Evolutionary conservation across 2,888 invertebrate species (phyloP), one percentile per base, ranked within the genome.

Genomic region (Ceramica pisi): DNA sequence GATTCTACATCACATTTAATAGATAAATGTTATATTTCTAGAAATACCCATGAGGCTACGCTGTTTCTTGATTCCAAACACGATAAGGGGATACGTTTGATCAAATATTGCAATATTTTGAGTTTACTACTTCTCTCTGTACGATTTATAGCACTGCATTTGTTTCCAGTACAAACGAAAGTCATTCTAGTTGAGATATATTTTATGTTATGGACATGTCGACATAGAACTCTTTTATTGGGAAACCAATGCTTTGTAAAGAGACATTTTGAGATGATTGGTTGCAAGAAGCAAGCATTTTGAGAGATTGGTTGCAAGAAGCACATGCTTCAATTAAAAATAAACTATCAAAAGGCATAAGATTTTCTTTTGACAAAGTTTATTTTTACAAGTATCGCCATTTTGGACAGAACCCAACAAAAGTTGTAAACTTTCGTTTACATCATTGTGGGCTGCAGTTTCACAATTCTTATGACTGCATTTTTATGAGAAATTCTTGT

Each of bases 351-450:
- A 41, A 41, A 14, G 7, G 26, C 21, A 57, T 57, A 48, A 71
- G 19, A 41, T 31, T 19, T 48, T 73, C 74, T 55, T 67, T 31
- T n/a, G 64, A 63, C 26, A 21, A 46, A 71, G 53, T 63, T 71
- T 21, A 12, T n/a, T 35, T 41, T 44, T 19, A 46, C 26, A 78
- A 67, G 50, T 64, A 48, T 21, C 55, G 19, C 38, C 31, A 56
- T 60, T 73, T 79, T 79, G 73, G 79, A 77, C 16, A 48, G 53
- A 4, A 48, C 56, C 57, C 80, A 79, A 79, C 61, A 62, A 12
- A 59, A 59, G 60, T 67, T 51, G 60, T 48, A 65, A 78, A 65
- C 48, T 65, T 65, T 57, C 19, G 62, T 51, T 50, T 21, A 21
- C 26, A 50, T 35, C 12, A 46, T 68, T 68, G 44, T 21, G 55